phyloP scores from a whole-genome alignment of 2,797 vertebrate species.

The Enteromius unitaeniatus region DNA sequence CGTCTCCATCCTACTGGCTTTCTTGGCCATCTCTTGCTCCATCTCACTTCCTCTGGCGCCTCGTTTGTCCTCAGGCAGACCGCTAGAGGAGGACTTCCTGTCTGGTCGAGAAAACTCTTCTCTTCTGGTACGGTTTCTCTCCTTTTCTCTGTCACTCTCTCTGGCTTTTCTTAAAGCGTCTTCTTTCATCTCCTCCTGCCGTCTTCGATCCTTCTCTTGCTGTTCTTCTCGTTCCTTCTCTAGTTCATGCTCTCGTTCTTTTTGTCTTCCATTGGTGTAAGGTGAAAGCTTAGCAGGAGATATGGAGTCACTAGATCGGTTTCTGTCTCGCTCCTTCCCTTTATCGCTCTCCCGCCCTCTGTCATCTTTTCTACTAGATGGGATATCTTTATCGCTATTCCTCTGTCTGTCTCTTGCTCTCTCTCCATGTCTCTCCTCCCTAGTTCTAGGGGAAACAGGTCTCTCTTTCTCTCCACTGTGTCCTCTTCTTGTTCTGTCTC shows the following conservation, averaged over 20 bases:
- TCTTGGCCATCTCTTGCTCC: conserved; percentile 31
- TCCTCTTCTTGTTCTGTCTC: conserved; percentile 52
- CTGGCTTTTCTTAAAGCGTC: conserved; percentile 40
- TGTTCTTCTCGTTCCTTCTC: conserved; percentile 47
- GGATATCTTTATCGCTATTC: conserved; percentile 45
- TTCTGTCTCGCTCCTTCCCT: conserved; percentile 41
- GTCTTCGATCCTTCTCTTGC: conserved; percentile 38
- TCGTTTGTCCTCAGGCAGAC: conserved; percentile 4
- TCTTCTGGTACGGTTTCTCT: conserved; percentile 24
- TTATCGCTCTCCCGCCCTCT: conserved; percentile 51
- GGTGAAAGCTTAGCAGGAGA: conserved; percentile 61
- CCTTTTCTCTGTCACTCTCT: conserved; percentile 28
- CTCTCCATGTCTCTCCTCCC: conserved; percentile 59
- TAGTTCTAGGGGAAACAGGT: conserved; percentile 31
- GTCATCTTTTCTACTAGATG: conserved; percentile 20
- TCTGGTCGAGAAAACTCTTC: conserved; percentile 41
- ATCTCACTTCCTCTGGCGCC: conserved; percentile 21
- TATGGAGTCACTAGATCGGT: conserved; percentile 41
- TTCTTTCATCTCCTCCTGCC: conserved; percentile 41
- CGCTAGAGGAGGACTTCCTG: neutral
- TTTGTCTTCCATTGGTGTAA: conserved; percentile 64
- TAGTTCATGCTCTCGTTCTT: conserved; percentile 62
- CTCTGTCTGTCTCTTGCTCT: conserved; percentile 39
- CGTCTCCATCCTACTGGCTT: conserved; percentile 27
- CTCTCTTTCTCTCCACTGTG: conserved; percentile 60